A percentile compares a stretch with the other conserved stretches of the same genome.
phyloP scores from a whole-genome alignment of 2,888 invertebrate species.

The Melanostoma mellinum region DNA sequence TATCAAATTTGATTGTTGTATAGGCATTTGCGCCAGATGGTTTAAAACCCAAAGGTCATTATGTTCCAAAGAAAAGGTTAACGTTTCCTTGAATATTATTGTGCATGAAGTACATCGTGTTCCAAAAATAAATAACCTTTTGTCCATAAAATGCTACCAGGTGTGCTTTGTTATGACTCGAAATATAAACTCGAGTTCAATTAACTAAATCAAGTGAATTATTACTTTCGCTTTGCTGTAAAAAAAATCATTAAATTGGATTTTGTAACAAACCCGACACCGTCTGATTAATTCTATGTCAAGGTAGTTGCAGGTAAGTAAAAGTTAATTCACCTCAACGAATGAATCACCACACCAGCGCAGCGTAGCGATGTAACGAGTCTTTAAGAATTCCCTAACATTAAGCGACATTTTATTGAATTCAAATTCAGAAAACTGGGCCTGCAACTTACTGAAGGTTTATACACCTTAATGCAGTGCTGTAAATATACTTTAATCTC shows the following conservation, averaged over 20 bases:
- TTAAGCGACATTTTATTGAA: background rate
- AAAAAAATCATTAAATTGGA: background rate
- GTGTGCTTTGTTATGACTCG: background rate
- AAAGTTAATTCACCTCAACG: slow-evolving; percentile 43
- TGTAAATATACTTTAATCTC: background rate
- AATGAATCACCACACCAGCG: slow-evolving; percentile 26
- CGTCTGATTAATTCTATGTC: slow-evolving; percentile 44
- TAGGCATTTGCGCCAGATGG: too few relatives aligned
- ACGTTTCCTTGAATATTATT: too few relatives aligned
- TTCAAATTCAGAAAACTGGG: slow-evolving; percentile 25
- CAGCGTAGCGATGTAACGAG: background rate
- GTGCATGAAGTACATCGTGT: too few relatives aligned
- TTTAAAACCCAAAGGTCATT: too few relatives aligned
- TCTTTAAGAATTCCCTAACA: slow-evolving; percentile 24
- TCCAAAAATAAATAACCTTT: too few relatives aligned
- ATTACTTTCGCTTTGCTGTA: background rate
- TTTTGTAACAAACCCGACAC: background rate
- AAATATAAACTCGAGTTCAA: background rate
- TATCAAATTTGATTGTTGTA: too few relatives aligned
- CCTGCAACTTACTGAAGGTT: slow-evolving; percentile 3
- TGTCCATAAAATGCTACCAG: background rate
- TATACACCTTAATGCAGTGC: background rate
- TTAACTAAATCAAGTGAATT: slow-evolving; percentile 6
- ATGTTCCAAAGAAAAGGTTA: too few relatives aligned
- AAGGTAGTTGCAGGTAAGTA: slow-evolving; percentile 20